A percentile compares a stretch with the other conserved stretches of the same genome.
Evolutionary conservation across 2,888 invertebrate genomes (phyloP).

Genomic region (Lepidochitona cinerea): DNA sequence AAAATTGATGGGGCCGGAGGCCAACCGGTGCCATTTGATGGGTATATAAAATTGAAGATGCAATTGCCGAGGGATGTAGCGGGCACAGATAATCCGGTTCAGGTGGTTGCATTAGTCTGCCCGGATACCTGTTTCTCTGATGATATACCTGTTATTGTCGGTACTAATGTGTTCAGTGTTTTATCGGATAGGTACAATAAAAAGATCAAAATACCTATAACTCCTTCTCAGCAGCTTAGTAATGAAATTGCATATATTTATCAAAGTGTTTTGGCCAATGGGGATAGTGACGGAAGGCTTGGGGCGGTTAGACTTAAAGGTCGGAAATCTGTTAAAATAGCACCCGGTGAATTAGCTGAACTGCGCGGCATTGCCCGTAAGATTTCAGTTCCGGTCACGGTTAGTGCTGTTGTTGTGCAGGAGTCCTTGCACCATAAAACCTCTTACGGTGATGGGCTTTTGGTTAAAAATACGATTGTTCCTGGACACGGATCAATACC

Average conservation of each 20-base stretch:
- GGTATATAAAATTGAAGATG: neutral
- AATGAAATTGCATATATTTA: neutral
- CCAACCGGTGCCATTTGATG: neutral
- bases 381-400: neutral
- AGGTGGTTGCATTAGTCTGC: neutral
- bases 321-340: neutral
- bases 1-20: neutral
- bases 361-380: neutral
- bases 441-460: too few species aligned
- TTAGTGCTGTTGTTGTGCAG: neutral
- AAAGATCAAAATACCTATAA: neutral
- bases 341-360: neutral
- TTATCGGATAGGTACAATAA: neutral
- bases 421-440: too few species aligned
- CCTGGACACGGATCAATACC: too few species aligned
- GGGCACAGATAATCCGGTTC: neutral
- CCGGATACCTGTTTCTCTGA: neutral
- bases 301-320: neutral
- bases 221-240: neutral
- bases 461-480: too few species aligned
- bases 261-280: neutral
- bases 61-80: neutral
- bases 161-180: neutral
- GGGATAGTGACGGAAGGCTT: neutral
- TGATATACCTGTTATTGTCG: neutral